Evolutionary conservation across 2,797 vertebrate genomes (phyloP).

Genomic region (Steatocranus sp.): DNA sequence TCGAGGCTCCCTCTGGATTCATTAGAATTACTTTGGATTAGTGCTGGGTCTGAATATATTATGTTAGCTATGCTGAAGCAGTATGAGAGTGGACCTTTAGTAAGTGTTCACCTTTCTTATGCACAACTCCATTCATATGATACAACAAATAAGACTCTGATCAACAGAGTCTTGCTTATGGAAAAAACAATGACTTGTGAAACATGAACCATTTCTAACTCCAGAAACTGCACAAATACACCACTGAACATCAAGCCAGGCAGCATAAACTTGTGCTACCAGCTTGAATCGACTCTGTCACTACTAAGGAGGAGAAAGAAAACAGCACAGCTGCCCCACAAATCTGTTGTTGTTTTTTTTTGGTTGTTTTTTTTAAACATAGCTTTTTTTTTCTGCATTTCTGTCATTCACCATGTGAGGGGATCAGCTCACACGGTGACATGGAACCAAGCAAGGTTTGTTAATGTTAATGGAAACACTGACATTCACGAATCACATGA

Average conservation of each 20-base stretch:
- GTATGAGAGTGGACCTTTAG: not conserved
- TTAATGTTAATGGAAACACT: not conserved
- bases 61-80: fast-evolving
- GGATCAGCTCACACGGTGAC: not conserved
- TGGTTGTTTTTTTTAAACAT: not conserved
- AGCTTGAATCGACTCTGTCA: not conserved
- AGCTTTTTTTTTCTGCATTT: not conserved
- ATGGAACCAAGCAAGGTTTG: not conserved
- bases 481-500: not conserved
- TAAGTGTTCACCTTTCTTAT: not conserved
- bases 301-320: not conserved
- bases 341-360: fast-evolving
- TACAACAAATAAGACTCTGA: not conserved
- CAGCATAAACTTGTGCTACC: not conserved
- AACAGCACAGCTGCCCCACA: not conserved
- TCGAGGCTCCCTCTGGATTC: not conserved
- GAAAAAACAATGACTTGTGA: not conserved
- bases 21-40: not conserved
- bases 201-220: not conserved
- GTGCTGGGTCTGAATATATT: not conserved
- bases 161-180: not conserved
- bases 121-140: not conserved
- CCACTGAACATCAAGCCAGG: fast-evolving
- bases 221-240: not conserved
- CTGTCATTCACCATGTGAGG: not conserved